Base-by-base conservation (phyloP, 2,797 vertebrate genomes). In the Neosilurus hyrtlii region DNA sequence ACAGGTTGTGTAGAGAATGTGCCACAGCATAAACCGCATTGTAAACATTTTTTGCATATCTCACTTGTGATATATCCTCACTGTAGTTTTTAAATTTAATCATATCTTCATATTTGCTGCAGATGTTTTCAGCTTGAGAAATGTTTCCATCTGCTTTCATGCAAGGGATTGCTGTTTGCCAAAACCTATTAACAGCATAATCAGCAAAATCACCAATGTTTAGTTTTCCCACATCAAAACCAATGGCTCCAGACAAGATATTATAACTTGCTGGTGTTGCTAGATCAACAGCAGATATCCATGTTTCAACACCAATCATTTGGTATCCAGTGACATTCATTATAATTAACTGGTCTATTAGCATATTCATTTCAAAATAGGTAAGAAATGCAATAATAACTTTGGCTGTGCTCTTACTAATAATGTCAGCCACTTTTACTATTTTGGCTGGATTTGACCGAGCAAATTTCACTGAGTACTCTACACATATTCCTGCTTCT, bases 31-130 rank as follows among this genome's bases (percentile, higher is more conserved):
- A 68, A 76, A 82, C 71, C 16, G 59, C 59, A 30, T 82, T 74
- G 26, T 74, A 82, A 10, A 83, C 16, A 4, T 78, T 83, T 30
- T 71, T 80, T 14, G 52, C 66, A 26, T 70, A 80, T 22, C 79
- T 80, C 11, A 80, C 4, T 20, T 82, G 10, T 18, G 52, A 68
- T 20, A 82, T 43, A 87, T 95, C 93, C 2, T 93, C 92, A 65
- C 94, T 95, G 11, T 86, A 88, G 72, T 94, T 95, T 7, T 92
- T 92, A 3, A 91, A 94, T 92, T 93, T 93, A 95, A 30, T 92
- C 90, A 11, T 93, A 92, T 73, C 92, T 94, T 79, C 92, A 93
- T 4, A 94, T 88, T 91, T 90, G 91, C 87, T 94, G 94, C 84
- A 94, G 79, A 6, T 89, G 2, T 56, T 35, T 51, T 54, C 61